These are phyloP conservation scores for Neodiprion fabricii DNA, from an alignment of 1,140 invertebrate species.

Conservation along the genomic window DNA sequence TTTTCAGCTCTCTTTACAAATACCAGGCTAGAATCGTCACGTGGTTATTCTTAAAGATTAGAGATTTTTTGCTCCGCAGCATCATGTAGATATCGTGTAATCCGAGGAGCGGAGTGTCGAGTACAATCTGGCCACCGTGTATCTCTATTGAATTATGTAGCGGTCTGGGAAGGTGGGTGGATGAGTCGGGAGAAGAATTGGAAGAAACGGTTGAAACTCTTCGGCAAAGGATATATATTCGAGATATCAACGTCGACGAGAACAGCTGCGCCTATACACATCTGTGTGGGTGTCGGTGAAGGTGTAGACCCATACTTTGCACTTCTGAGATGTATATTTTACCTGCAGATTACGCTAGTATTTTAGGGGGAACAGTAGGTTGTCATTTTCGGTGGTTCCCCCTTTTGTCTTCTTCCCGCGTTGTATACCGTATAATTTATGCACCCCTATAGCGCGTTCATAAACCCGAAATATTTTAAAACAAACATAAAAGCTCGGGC, in stretches of 20 bases:
- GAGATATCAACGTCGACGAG: background rate
- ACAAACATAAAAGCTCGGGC: conserved; percentile 48
- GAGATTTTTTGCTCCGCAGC: too few species aligned
- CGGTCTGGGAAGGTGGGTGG: background rate
- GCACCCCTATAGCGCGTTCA: conserved; percentile 50
- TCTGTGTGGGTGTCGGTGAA: too few species aligned
- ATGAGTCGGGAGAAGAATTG: background rate
- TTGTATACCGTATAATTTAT: conserved; percentile 50
- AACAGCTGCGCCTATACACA: too few species aligned
- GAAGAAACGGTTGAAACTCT: too few species aligned
- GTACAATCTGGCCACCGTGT: background rate
- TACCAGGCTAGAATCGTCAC: too few species aligned
- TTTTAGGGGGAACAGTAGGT: conserved; percentile 1
- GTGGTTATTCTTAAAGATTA: too few species aligned
- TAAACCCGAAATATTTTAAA: conserved; percentile 56
- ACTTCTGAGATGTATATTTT: background rate
- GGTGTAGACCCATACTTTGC: too few species aligned
- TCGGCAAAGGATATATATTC: background rate
- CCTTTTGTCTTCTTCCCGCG: conserved; percentile 9
- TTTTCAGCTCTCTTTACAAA: too few species aligned
- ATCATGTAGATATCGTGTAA: too few species aligned
- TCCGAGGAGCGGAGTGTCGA: too few species aligned
- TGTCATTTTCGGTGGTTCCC: conserved; percentile 1
- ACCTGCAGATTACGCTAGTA: conserved; percentile 2
- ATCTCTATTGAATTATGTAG: background rate